Percentiles rank a stretch among this genome's conserved stretches.
These are phyloP conservation scores for Ispidina lecontei DNA, from an alignment of 2,797 vertebrate species.

Conservation along the genomic window DNA sequence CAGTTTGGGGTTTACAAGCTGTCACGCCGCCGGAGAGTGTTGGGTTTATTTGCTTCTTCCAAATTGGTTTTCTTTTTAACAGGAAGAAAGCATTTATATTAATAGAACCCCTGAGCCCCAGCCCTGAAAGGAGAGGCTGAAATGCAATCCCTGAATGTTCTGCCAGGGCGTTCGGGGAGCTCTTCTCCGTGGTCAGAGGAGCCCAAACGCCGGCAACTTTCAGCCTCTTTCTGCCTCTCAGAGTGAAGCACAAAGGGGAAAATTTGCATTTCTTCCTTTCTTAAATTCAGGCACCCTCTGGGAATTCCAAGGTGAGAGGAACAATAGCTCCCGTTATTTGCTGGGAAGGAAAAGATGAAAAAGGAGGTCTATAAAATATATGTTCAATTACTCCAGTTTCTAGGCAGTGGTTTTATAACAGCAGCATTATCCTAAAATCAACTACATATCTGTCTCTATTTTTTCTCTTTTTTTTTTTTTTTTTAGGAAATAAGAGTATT, in stretches of 20 bases:
- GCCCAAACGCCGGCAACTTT: neutral
- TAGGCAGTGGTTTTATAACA: neutral
- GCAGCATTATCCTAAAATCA: neutral
- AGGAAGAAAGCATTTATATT: slow-evolving; percentile 41
- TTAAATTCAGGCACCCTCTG: neutral
- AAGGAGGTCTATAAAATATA: neutral
- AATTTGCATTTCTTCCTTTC: slow-evolving; percentile 30
- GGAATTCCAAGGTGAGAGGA: neutral
- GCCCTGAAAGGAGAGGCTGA: slow-evolving; percentile 28
- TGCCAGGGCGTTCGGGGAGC: neutral
- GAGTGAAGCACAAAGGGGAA: slow-evolving; percentile 16
- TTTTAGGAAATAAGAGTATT: neutral
- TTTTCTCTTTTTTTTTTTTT: neutral
- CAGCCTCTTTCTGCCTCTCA: neutral
- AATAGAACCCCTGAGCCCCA: slow-evolving; percentile 6
- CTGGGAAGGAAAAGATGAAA: neutral
- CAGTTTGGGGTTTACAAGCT: slow-evolving; percentile 32
- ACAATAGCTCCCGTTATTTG: neutral
- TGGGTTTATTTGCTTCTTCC: slow-evolving; percentile 58
- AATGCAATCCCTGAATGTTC: slow-evolving; percentile 14
- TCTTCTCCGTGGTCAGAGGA: neutral
- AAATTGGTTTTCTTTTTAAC: slow-evolving; percentile 63
- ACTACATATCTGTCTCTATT: neutral
- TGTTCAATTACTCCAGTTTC: neutral
- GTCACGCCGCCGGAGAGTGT: neutral